Conservation (phyloP, 1,140 invertebrate species). For the Nylanderia fulva region DNA sequence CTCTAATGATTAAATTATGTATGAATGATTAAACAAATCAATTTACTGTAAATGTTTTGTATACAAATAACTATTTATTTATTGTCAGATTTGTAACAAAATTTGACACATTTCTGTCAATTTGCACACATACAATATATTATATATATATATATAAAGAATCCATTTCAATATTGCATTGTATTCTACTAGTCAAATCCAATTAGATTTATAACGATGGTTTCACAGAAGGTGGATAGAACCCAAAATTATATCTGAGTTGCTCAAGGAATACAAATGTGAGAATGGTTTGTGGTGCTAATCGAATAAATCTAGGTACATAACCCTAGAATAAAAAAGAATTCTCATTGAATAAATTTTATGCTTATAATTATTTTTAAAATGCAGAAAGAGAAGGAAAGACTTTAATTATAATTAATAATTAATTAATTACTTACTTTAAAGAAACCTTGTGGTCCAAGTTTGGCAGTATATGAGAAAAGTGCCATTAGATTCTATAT, state of each 20-base stretch:
- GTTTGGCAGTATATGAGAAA: slow-evolving; percentile 93
- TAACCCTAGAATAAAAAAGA: slow-evolving; percentile 91
- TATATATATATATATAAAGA: background rate
- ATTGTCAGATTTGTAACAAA: background rate
- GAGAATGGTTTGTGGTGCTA: slow-evolving; percentile 99
- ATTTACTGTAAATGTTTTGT: background rate
- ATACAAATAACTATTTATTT: background rate
- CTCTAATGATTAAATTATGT: background rate
- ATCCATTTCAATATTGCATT: background rate
- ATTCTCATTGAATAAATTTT: slow-evolving; percentile 12
- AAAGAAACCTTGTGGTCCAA: slow-evolving; percentile 97
- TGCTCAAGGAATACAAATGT: slow-evolving; percentile 99
- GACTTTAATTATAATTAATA: slow-evolving; percentile 22
- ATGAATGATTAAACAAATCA: background rate
- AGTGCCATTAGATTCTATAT: slow-evolving; percentile 90
- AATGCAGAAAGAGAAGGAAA: background rate
- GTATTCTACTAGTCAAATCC: background rate
- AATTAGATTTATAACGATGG: slow-evolving; percentile 31
- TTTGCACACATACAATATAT: background rate
- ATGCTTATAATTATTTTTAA: slow-evolving; percentile 5
- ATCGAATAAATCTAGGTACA: slow-evolving; percentile 97
- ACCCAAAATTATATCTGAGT: slow-evolving; percentile 94
- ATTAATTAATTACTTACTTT: slow-evolving; percentile 93
- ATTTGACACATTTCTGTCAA: background rate
- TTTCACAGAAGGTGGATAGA: slow-evolving; percentile 66